phyloP scores from a whole-genome alignment of 2,888 invertebrate species.

The Oithona nana region DNA sequence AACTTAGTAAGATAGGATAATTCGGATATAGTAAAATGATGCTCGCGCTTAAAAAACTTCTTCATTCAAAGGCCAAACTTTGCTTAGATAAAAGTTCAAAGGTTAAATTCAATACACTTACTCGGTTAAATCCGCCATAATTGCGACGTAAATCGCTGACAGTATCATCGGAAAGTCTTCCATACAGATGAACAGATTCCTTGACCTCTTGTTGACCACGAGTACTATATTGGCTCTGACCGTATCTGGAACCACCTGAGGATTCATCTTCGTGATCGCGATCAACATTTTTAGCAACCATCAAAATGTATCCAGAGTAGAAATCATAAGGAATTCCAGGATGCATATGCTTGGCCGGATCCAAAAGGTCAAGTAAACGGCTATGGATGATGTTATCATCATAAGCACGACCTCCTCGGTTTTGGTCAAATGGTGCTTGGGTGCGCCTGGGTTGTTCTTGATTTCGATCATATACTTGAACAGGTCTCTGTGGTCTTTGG shows the following conservation, averaged over 20 bases:
- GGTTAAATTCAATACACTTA: too few relatives aligned
- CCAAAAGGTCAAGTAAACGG: neutral
- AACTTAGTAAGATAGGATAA: too few relatives aligned
- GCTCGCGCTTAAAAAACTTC: too few relatives aligned
- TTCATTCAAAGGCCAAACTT: too few relatives aligned
- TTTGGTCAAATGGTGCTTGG: too few relatives aligned
- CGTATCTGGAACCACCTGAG: neutral
- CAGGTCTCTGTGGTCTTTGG: neutral
- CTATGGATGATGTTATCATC: neutral
- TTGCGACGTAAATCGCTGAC: neutral
- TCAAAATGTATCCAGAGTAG: neutral
- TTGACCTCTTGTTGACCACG: neutral
- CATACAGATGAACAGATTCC: neutral
- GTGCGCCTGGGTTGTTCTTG: neutral
- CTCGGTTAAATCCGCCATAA: neutral
- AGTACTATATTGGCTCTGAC: neutral
- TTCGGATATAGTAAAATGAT: too few relatives aligned
- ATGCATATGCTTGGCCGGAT: neutral
- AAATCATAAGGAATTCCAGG: conserved; percentile 7
- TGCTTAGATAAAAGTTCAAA: too few relatives aligned
- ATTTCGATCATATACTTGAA: neutral
- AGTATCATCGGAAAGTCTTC: neutral
- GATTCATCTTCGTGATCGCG: neutral
- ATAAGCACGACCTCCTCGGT: neutral
- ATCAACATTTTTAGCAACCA: neutral